phyloP scores from a whole-genome alignment of 1,140 invertebrate species.

The Drosophila punjabiensis region DNA sequence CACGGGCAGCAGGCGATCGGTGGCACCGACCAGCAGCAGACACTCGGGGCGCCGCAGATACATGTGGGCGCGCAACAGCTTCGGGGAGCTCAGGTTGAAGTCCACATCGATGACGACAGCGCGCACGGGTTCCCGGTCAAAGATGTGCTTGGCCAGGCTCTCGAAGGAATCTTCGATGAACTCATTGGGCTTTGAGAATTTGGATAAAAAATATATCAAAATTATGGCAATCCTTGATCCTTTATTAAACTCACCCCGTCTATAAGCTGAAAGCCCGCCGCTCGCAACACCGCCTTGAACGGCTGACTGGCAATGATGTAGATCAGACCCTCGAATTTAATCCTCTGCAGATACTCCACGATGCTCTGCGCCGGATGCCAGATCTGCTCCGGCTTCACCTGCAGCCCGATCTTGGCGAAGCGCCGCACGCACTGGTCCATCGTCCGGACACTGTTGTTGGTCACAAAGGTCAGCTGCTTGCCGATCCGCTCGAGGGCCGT shows the following conservation, averaged over 20 bases:
- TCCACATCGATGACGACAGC: slow-evolving; percentile 87
- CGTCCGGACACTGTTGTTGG: slow-evolving; percentile 89
- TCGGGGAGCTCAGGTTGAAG: slow-evolving; percentile 85
- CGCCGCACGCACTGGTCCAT: slow-evolving; percentile 75
- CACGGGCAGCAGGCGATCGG: slow-evolving; percentile 85
- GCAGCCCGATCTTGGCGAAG: slow-evolving; percentile 42
- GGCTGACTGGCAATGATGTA: slow-evolving; percentile 81
- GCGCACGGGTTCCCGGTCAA: slow-evolving; percentile 85
- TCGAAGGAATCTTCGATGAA: slow-evolving; percentile 77
- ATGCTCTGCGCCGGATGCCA: slow-evolving; percentile 85
- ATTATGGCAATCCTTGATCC: not conserved
- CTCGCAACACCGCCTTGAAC: slow-evolving; percentile 75
- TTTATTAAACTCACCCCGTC: slow-evolving; percentile 84
- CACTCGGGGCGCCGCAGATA: slow-evolving; percentile 86
- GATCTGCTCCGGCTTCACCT: slow-evolving; percentile 68
- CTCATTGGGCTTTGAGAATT: slow-evolving; percentile 80
- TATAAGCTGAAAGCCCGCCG: slow-evolving; percentile 85
- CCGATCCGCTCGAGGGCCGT: slow-evolving; percentile 87
- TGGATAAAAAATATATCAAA: not conserved
- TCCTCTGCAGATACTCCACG: slow-evolving; percentile 85
- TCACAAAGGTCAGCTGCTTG: slow-evolving; percentile 90
- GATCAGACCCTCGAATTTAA: slow-evolving; percentile 85
- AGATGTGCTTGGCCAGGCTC: slow-evolving; percentile 78
- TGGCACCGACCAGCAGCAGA: slow-evolving; percentile 85
- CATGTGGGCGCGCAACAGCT: slow-evolving; percentile 85